Evolutionary conservation across 2,797 vertebrate species (phyloP).

Genomic region (Melanotaenia parkinsoni): DNA sequence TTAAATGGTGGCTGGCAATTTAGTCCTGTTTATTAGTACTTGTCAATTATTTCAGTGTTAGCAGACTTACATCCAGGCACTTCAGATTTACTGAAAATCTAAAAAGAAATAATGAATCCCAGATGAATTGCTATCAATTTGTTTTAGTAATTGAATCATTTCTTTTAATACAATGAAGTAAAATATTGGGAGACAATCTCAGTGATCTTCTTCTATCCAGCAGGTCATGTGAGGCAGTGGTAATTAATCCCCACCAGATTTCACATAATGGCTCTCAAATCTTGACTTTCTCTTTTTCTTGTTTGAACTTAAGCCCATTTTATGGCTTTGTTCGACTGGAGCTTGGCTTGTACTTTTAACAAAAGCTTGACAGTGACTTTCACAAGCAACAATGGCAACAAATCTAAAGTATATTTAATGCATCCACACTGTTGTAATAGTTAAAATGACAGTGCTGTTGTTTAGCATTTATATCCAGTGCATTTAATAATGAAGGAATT

Average conservation of each 20-base stretch:
- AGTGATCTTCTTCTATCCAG: constrained; percentile 43
- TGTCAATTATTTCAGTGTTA: constrained; percentile 16
- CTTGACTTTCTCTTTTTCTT: constrained; percentile 27
- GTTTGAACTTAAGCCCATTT: constrained; percentile 34
- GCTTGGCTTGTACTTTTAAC: constrained; percentile 10
- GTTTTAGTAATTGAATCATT: no score
- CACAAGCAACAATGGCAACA: not conserved
- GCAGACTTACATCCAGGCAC: constrained; percentile 12
- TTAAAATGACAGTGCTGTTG: no score
- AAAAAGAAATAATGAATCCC: constrained; percentile 7
- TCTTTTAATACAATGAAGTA: constrained; percentile 12
- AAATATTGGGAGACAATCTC: constrained; percentile 28
- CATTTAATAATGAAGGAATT: no score
- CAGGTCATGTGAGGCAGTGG: constrained; percentile 48
- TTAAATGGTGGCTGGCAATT: constrained; percentile 4
- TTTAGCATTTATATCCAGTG: not conserved
- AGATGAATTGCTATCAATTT: constrained; percentile 8
- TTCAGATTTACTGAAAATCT: not conserved
- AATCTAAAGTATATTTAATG: not conserved
- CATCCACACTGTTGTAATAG: not conserved
- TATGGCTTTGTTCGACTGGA: constrained; percentile 24
- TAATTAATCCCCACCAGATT: constrained; percentile 58
- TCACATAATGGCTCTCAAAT: constrained; percentile 52
- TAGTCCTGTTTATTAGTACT: constrained; percentile 31
- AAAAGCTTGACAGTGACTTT: not conserved